Evolutionary conservation across 2,113 vertebrate genomes (phyloP).

Genomic region (Myotis davidii): DNA sequence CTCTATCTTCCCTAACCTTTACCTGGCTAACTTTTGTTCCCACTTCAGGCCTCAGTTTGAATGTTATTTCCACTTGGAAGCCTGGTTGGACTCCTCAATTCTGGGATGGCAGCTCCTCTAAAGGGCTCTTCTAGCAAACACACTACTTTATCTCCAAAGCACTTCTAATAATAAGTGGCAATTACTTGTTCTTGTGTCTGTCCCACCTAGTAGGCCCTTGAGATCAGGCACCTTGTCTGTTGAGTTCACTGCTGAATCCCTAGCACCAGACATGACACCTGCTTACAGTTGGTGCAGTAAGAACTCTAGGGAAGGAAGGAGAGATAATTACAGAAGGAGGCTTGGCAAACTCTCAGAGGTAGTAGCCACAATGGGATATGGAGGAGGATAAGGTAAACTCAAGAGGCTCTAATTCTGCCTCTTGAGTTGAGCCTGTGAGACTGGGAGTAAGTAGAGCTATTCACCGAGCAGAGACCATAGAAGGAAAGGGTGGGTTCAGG

Average conservation of each 20-base stretch:
- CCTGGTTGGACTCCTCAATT: background rate
- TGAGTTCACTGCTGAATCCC: background rate
- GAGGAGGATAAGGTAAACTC: background rate
- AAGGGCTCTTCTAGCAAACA: slow-evolving; percentile 19
- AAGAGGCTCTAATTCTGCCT: background rate
- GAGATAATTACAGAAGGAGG: background rate
- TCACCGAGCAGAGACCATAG: background rate
- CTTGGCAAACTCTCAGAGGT: slow-evolving; percentile 17
- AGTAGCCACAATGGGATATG: background rate
- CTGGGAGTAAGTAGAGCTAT: background rate
- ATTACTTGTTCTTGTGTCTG: background rate
- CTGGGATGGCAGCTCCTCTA: background rate
- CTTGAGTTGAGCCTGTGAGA: background rate
- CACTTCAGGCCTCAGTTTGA: background rate
- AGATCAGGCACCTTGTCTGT: background rate
- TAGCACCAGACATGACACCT: background rate
- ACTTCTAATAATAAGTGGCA: background rate
- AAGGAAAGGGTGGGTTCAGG: background rate
- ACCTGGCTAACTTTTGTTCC: background rate
- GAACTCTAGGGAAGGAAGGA: background rate
- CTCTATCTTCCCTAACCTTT: background rate
- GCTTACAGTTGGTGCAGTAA: background rate
- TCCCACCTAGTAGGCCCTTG: background rate
- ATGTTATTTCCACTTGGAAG: background rate
- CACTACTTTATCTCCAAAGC: background rate